Evolutionary conservation across 2,113 vertebrate genomes (phyloP).

Genomic region (Stigmatopora nigra): DNA sequence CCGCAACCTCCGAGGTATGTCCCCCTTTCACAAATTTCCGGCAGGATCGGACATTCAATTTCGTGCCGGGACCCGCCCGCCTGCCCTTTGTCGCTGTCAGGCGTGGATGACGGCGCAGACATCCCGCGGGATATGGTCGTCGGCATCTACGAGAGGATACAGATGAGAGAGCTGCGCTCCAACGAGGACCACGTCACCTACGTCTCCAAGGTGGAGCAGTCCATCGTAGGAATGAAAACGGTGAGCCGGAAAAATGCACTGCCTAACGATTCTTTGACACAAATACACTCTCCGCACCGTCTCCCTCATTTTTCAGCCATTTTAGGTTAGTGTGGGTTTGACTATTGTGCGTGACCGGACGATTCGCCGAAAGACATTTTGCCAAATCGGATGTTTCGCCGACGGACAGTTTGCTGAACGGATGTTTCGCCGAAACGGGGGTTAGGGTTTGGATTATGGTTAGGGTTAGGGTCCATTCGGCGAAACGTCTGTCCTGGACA

Average conservation of each 20-base stretch:
- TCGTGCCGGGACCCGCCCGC: neutral
- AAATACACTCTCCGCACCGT: slow-evolving; percentile 1
- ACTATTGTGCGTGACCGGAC: no score
- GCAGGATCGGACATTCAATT: no score
- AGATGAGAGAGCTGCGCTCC: slow-evolving; percentile 91
- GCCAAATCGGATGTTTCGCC: no score
- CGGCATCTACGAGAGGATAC: slow-evolving; percentile 96
- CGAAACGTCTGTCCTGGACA: no score
- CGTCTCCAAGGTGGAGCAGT: slow-evolving; percentile 97
- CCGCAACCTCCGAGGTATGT: slow-evolving; percentile 88
- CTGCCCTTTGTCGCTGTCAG: slow-evolving; percentile 50
- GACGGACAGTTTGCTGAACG: no score
- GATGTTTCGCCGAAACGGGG: no score
- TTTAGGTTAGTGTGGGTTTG: slow-evolving; percentile 4
- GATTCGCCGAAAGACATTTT: no score
- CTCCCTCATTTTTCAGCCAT: slow-evolving; percentile 38
- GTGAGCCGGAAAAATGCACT: slow-evolving; percentile 64
- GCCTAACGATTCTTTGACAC: neutral
- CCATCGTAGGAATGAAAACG: slow-evolving; percentile 97
- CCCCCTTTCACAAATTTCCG: slow-evolving; percentile 12
- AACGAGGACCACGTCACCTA: slow-evolving; percentile 98
- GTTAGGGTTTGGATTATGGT: no score
- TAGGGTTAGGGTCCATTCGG: no score
- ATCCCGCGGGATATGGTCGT: slow-evolving; percentile 95
- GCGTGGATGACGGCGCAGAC: slow-evolving; percentile 94